These are phyloP conservation scores for Hucho hucho DNA, from an alignment of 2,113 vertebrate species.

Conservation along the genomic window DNA sequence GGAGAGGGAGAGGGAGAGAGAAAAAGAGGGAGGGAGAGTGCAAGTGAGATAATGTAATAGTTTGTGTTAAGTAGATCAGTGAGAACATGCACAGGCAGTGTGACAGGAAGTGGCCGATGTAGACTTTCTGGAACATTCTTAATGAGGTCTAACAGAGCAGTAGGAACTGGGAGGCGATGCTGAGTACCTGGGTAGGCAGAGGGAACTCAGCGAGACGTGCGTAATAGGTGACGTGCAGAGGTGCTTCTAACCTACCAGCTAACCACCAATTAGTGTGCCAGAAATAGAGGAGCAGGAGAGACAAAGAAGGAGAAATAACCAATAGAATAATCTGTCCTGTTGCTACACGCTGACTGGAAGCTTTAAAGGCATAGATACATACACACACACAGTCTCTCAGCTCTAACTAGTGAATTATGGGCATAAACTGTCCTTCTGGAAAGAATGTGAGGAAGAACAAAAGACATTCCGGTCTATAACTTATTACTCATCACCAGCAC, in stretches of 20 bases:
- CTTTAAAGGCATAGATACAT: no score
- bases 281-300: no score
- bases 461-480: no score
- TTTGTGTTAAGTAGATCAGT: background rate
- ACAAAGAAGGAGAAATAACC: no score
- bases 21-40: background rate
- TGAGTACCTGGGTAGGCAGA: background rate
- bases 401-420: no score
- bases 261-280: no score
- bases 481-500: no score
- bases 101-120: background rate
- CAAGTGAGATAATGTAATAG: background rate
- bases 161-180: background rate
- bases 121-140: background rate
- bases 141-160: background rate
- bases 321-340: no score
- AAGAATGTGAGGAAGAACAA: no score
- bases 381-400: no score
- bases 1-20: background rate
- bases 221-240: conserved; percentile 3
- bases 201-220: background rate
- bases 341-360: no score
- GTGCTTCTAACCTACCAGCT: background rate
- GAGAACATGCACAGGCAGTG: background rate
- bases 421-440: no score